Base-by-base conservation (phyloP, 1,140 invertebrate species). In the Scaptomyza hsui region DNA sequence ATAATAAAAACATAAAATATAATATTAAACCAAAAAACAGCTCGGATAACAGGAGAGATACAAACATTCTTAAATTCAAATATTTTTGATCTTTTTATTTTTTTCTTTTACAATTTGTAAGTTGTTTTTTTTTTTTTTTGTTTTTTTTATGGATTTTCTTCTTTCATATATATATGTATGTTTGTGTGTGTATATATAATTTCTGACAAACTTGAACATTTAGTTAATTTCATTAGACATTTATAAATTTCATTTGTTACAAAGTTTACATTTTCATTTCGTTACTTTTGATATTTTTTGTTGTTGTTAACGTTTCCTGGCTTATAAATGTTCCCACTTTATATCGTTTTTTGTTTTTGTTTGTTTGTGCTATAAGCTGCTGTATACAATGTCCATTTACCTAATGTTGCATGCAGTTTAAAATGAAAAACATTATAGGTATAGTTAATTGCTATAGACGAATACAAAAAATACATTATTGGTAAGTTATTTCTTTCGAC, bases 151-250 rank as follows among this genome's bases (percentile, higher is more conserved):
- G 73, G 39, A 82, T 60, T 82, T 78, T 39, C 56, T 18, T 39
- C 52, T 51, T 41, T 52, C 35, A 45, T 42, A 37, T 56, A 18
- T 53, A 39, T 48, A 32, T 59, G 51, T 49, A 16, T 60, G n/a
- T 39, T 51, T 70, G 18, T 51, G 35, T 64, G 35, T 70, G 60
- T 67, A 52, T 69, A 88, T 86, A 86, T 86, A 86, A 86, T 86
- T 81, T 88, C 68, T 89, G 82, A 88, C 82, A 88, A 88, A 88
- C 82, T 88, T 88, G 83, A 88, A 88, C 82, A 88, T 88, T 88
- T 69, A 88, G 78, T 82, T 88, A 72, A 64, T 72, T 88, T 82
- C 55, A 72, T 86, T 85, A 86, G 61, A 82, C 79, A 73, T 76
- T 86, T 82, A 88, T 88, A 88, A 78, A 78, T 86, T 88, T 86